phyloP scores from a whole-genome alignment of 2,888 invertebrate species.

The Cryptophagus acutangulus region DNA sequence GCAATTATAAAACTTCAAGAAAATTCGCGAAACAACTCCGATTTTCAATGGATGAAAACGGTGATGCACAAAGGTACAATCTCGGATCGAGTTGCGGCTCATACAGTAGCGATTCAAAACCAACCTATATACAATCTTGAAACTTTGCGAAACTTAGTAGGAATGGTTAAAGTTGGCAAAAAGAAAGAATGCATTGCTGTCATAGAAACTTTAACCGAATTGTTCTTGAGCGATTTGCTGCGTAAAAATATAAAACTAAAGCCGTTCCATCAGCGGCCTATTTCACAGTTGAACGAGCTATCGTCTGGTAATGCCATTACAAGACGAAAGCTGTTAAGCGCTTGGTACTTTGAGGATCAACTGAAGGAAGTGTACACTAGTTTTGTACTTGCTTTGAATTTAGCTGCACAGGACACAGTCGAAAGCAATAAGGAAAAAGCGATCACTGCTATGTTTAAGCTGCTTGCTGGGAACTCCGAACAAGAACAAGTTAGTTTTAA shows the following conservation, averaged over 20 bases:
- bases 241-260: constrained; percentile 62
- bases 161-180: constrained; percentile 73
- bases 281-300: constrained; percentile 55
- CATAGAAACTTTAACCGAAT: constrained; percentile 72
- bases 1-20: constrained; percentile 38
- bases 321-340: constrained; percentile 60
- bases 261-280: constrained; percentile 61
- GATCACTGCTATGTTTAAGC: constrained; percentile 65
- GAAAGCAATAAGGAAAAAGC: constrained; percentile 78
- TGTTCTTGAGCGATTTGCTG: constrained; percentile 68
- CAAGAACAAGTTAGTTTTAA: constrained; percentile 64
- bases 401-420: constrained; percentile 71
- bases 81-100: constrained; percentile 81
- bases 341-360: constrained; percentile 89
- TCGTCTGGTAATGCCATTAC: constrained; percentile 62
- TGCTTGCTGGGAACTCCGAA: constrained; percentile 75
- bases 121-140: constrained; percentile 74
- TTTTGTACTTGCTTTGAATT: constrained; percentile 68
- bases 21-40: constrained; percentile 57
- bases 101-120: constrained; percentile 74
- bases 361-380: constrained; percentile 64
- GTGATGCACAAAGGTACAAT: constrained; percentile 76
- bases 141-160: constrained; percentile 65
- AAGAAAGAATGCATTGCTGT: constrained; percentile 64
- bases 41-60: constrained; percentile 72